Percentiles rank a stretch among this genome's conserved stretches.
Evolutionary conservation across 2,113 vertebrate genomes (phyloP).

Genomic region (Melospiza georgiana): DNA sequence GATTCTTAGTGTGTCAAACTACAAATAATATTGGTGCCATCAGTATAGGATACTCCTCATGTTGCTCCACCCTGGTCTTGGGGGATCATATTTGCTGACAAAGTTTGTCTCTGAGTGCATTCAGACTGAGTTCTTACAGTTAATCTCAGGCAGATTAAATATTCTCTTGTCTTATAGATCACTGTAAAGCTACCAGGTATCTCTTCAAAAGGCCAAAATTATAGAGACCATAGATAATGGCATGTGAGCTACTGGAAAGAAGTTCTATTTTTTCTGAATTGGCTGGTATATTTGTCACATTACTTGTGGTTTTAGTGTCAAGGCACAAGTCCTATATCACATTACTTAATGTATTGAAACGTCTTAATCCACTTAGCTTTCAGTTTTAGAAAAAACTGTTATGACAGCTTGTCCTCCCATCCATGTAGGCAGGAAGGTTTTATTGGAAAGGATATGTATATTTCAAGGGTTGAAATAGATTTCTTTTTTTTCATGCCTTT

Average conservation of each 20-base stretch:
- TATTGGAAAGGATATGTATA: neutral
- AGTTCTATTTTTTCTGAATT: neutral
- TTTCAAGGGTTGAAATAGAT: neutral
- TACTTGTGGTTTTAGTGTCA: neutral
- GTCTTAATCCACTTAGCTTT: neutral
- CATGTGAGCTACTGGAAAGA: neutral
- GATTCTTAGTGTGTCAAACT: neutral
- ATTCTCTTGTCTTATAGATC: neutral
- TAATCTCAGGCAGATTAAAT: neutral
- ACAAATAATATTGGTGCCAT: neutral
- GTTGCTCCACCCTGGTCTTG: neutral
- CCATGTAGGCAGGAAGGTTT: neutral
- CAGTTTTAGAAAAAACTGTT: slow-evolving; percentile 1
- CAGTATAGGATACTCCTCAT: neutral
- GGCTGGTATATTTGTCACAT: neutral
- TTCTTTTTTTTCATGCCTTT: neutral
- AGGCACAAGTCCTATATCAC: neutral
- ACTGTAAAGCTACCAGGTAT: neutral
- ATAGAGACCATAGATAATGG: neutral
- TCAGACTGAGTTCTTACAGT: neutral
- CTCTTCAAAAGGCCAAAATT: neutral
- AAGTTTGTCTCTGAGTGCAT: neutral
- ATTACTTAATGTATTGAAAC: neutral
- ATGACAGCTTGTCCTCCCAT: neutral
- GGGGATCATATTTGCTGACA: neutral